phyloP scores from a whole-genome alignment of 37 sponge, comb jelly and placozoan species.

The Hormiphora californensis region DNA sequence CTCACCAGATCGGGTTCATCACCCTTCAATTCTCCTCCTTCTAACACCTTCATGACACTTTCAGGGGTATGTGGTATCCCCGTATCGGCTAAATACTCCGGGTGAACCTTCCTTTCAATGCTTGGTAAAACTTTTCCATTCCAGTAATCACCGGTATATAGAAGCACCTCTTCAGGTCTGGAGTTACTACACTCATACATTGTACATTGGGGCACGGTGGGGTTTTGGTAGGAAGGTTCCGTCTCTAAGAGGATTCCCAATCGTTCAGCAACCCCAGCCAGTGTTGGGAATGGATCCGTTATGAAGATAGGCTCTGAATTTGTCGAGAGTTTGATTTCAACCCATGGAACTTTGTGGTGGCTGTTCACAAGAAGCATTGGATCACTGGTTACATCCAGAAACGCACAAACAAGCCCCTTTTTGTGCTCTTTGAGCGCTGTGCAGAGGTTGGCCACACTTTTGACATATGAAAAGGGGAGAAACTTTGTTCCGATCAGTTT shows the following conservation, averaged over 20 bases:
- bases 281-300: background rate
- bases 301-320: background rate
- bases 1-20: too few species aligned
- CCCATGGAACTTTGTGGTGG: background rate
- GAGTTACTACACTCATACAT: too few species aligned
- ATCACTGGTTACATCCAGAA: constrained; percentile 14
- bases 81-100: too few species aligned
- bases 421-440: background rate
- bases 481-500: too few species aligned
- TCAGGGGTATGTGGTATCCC: too few species aligned
- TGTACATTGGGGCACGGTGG: too few species aligned
- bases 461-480: background rate
- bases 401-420: background rate
- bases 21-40: too few species aligned
- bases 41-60: too few species aligned
- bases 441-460: constrained; percentile 24
- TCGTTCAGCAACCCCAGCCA: background rate
- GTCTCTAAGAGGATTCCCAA: too few species aligned
- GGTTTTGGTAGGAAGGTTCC: too few species aligned
- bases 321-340: background rate
- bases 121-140: background rate
- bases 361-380: background rate
- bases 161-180: background rate
- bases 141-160: background rate
- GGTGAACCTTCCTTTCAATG: background rate